phyloP scores from a whole-genome alignment of 2,888 invertebrate species.

The Zele albiditarsus region DNA sequence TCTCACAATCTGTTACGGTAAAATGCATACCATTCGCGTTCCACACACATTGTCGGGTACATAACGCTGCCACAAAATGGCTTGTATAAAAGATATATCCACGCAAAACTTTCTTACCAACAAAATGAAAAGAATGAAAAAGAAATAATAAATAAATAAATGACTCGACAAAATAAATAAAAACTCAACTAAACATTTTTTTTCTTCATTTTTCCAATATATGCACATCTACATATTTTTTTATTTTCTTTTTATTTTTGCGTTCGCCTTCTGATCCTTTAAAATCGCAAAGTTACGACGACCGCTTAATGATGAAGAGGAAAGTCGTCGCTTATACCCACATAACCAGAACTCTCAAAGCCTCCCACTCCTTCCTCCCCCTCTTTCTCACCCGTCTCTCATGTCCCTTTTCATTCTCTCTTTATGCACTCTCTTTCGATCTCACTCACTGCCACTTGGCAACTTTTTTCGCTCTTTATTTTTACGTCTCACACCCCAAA shows the following conservation, averaged over 20 bases:
- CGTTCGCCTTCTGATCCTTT: constrained; percentile 46
- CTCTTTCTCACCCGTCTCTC: constrained; percentile 10
- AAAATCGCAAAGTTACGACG: constrained; percentile 53
- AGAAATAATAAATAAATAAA: constrained; percentile 1
- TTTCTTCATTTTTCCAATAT: too few species aligned
- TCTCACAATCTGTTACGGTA: constrained; percentile 35
- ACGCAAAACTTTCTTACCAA: background rate
- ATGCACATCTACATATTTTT: background rate
- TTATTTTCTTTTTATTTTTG: background rate
- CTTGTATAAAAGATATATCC: background rate
- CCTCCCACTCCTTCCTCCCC: background rate
- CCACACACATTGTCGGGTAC: background rate
- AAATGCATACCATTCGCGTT: constrained; percentile 26
- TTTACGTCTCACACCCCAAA: constrained; percentile 27
- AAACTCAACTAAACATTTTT: background rate
- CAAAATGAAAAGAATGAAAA: background rate
- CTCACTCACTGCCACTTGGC: constrained; percentile 23
- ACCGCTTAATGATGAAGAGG: constrained; percentile 49
- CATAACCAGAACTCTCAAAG: constrained; percentile 17
- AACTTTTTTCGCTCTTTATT: constrained; percentile 30
- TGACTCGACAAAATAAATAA: background rate
- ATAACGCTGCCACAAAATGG: constrained; percentile 1
- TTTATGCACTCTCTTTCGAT: background rate
- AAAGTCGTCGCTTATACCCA: background rate
- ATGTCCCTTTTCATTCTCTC: constrained; percentile 6